phyloP scores from a whole-genome alignment of 2,888 invertebrate species.

The Trachelus iudaicus region DNA sequence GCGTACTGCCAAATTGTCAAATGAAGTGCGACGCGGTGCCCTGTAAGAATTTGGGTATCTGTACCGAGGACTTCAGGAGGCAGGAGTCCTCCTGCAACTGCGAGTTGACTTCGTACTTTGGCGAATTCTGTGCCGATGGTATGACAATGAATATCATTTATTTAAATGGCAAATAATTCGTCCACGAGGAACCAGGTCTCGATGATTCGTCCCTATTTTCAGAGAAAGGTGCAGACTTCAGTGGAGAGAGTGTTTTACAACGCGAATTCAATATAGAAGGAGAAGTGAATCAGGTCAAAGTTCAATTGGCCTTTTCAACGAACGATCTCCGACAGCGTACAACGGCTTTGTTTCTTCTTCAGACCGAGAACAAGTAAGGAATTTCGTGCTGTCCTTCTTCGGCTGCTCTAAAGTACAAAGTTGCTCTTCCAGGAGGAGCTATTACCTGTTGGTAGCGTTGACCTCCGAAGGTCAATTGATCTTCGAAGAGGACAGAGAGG shows the following conservation, averaged over 20 bases:
- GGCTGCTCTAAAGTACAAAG: conserved; percentile 12
- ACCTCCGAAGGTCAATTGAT: conserved; percentile 86
- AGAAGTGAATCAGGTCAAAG: conserved; percentile 80
- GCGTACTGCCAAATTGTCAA: conserved; percentile 83
- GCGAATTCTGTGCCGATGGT: conserved; percentile 85
- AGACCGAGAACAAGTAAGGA: conserved; percentile 83
- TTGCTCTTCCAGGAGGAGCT: conserved; percentile 74
- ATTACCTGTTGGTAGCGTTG: conserved; percentile 84
- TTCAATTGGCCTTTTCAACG: conserved; percentile 89
- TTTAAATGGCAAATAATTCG: conserved; percentile 1
- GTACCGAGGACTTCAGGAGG: conserved; percentile 88
- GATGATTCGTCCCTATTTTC: conserved; percentile 6
- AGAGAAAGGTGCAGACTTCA: conserved; percentile 91
- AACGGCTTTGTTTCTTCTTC: conserved; percentile 81
- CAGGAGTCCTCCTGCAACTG: conserved; percentile 90
- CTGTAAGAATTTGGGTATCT: conserved; percentile 88
- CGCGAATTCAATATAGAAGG: conserved; percentile 80
- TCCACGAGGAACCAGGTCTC: background rate
- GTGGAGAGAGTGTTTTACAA: conserved; percentile 85
- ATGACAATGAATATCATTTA: conserved; percentile 15
- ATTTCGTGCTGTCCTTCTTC: conserved; percentile 1
- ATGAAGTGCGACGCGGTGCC: conserved; percentile 91
- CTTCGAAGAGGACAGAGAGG: conserved; percentile 87
- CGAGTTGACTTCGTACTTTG: conserved; percentile 89
- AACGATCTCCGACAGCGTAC: conserved; percentile 82